Base-by-base conservation (phyloP, 2,113 vertebrate species). In the Podocnemis expansa region DNA sequence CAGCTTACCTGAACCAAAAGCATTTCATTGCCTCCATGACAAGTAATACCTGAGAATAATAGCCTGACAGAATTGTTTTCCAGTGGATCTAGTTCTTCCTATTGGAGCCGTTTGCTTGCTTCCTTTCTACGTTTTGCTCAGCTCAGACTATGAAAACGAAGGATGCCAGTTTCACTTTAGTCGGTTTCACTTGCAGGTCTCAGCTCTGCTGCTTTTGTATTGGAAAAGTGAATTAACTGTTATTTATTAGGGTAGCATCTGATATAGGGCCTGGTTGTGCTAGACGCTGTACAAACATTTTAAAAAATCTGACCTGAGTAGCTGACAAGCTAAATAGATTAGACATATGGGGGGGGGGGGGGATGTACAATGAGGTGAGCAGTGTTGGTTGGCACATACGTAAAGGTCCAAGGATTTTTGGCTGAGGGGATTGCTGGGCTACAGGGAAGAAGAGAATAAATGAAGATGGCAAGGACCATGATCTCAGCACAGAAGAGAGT, bases 251-350 rank as follows among this genome's bases (percentile, higher is more conserved):
- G 51, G 89, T 87, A 51, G 93, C 63, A 88, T 90, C 92, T 82
- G 1, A 34, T 27, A 83, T 12, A 58, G 54, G 86, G 67, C 0
- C 4, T 80, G 76, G 80, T 90, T 90, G 87, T 56, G 82, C 85
- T 95, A 31, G 90, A 93, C 86, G 47, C 89, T 78, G 91, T 78
- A 41, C 81, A 78, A 22, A 86, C 88, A 78, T 95, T n/a, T n/a
- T n/a, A 47, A 93, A 91, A 94, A 94, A 86, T 76, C 88, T 86
- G 38, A 81, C 75, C 92, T 21, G 56, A n/a, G 34, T 8, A 21
- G n/a, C 63, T 92, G 93, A 87, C 85, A 55, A 93, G 88, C 75
- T 10, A 95, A 82, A 87, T n/a, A 41, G 96, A 94, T 95, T 10
- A 58, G n/a, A 12, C 60, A 17, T 31, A 63, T 17, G 60, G n/a